Percentiles rank a stretch among this genome's conserved stretches.
These are phyloP conservation scores for Chelonus formosanus DNA, from an alignment of 2,888 invertebrate genomes.

Conservation along the genomic window DNA sequence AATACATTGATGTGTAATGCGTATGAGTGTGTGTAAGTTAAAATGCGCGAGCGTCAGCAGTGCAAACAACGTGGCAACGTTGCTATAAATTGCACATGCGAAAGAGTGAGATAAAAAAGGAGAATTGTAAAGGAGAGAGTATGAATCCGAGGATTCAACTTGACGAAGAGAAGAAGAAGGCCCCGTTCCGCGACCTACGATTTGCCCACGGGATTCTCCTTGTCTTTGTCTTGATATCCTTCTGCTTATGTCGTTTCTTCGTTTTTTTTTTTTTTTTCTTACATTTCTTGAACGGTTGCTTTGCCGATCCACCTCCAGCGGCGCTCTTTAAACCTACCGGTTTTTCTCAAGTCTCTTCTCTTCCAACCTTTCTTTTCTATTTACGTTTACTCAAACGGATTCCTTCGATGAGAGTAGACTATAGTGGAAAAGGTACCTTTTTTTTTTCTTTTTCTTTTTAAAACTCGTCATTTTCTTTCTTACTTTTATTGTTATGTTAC, in stretches of 20 bases:
- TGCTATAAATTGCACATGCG: conserved; percentile 36
- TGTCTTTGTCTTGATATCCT: conserved; percentile 17
- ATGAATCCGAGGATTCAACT: conserved; percentile 10
- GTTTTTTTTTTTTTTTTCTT: neutral
- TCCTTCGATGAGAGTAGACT: neutral
- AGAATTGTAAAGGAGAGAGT: neutral
- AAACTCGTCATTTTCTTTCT: too few relatives aligned
- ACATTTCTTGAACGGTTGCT: conserved; percentile 21
- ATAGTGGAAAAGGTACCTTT: too few relatives aligned
- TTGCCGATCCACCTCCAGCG: conserved; percentile 22
- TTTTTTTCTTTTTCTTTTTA: too few relatives aligned
- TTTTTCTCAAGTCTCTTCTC: conserved; percentile 31
- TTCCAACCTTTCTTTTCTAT: conserved; percentile 13
- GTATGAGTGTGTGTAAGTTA: conserved; percentile 11
- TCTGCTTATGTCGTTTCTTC: conserved; percentile 11
- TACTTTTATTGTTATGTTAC: too few relatives aligned
- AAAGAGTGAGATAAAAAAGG: conserved; percentile 34
- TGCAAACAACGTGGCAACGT: conserved; percentile 50
- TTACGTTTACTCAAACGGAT: conserved; percentile 8
- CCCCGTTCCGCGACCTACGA: conserved; percentile 27
- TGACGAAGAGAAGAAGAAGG: conserved; percentile 9
- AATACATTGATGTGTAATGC: neutral
- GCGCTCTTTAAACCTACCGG: conserved; percentile 44
- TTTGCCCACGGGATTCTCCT: conserved; percentile 25
- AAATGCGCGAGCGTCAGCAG: conserved; percentile 19